These are phyloP conservation scores for Ficedula albicollis DNA, from an alignment of 2,797 vertebrate genomes.

Conservation along the genomic window DNA sequence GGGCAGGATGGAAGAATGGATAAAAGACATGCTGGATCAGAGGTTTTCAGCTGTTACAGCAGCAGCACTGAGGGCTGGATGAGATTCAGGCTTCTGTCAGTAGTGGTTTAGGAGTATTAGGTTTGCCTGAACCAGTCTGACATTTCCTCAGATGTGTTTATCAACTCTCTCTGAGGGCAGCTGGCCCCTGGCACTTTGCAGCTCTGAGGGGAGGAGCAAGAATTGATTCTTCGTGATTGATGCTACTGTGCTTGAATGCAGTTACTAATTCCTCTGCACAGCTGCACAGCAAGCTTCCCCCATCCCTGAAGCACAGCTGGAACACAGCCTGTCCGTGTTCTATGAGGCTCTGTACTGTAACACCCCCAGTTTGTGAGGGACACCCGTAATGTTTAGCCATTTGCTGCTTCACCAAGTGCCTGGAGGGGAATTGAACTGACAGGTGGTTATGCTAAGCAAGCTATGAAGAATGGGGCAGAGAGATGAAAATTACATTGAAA, in stretches of 20 bases:
- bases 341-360: neutral
- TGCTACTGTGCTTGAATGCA: neutral
- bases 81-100: neutral
- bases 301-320: neutral
- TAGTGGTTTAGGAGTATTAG: neutral
- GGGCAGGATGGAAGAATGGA: neutral
- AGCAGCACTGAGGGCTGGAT: neutral
- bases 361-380: neutral
- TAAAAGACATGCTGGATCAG: conserved; percentile 10
- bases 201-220: neutral
- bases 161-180: neutral
- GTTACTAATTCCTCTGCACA: neutral
- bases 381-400: neutral
- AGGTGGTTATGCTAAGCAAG: neutral
- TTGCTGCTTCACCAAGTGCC: neutral
- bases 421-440: neutral
- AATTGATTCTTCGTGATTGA: conserved; percentile 22
- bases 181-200: neutral
- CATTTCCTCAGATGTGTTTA: neutral
- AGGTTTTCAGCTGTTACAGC: neutral
- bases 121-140: neutral
- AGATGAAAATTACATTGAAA: neutral
- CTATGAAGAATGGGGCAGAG: neutral
- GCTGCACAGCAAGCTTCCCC: neutral
- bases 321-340: neutral